These are phyloP conservation scores for Ephialtes manifestator DNA, from an alignment of 2,888 invertebrate genomes.

Conservation along the genomic window DNA sequence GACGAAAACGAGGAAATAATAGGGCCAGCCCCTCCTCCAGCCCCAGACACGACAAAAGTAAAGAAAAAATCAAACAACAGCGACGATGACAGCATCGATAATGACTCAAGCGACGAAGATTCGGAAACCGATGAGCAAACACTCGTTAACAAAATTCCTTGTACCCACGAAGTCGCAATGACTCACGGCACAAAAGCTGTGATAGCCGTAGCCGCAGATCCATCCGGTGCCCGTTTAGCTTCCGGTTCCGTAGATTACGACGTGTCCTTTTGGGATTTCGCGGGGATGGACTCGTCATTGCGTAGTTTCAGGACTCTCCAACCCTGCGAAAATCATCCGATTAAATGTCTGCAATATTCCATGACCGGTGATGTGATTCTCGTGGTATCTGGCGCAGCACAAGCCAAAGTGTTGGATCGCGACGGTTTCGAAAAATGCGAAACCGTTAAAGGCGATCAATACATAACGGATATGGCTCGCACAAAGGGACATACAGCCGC, in stretches of 20 bases:
- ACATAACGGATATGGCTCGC: conserved; percentile 96
- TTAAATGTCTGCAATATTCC: conserved; percentile 96
- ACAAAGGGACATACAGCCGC: conserved; percentile 98
- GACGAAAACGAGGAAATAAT: conserved; percentile 70
- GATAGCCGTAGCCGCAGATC: conserved; percentile 96
- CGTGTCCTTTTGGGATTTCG: conserved; percentile 99
- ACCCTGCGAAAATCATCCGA: conserved; percentile 98
- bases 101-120: conserved; percentile 77
- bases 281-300: conserved; percentile 98
- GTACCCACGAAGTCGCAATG: conserved; percentile 93
- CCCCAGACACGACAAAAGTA: conserved; percentile 24
- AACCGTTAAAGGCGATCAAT: conserved; percentile 98
- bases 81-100: conserved; percentile 73
- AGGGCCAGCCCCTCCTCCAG: conserved; percentile 78
- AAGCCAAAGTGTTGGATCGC: conserved; percentile 97
- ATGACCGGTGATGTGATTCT: conserved; percentile 97
- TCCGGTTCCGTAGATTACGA: conserved; percentile 98
- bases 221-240: conserved; percentile 96
- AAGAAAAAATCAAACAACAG: conserved; percentile 43
- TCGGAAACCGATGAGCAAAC: conserved; percentile 78
- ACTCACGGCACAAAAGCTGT: conserved; percentile 96
- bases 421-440: conserved; percentile 98
- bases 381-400: conserved; percentile 96
- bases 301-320: conserved; percentile 96
- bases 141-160: conserved; percentile 89